Evolutionary conservation across 2,113 vertebrate species (phyloP), one percentile per base, ranked within the genome.

Genomic region (Actenoides lindsayi): DNA sequence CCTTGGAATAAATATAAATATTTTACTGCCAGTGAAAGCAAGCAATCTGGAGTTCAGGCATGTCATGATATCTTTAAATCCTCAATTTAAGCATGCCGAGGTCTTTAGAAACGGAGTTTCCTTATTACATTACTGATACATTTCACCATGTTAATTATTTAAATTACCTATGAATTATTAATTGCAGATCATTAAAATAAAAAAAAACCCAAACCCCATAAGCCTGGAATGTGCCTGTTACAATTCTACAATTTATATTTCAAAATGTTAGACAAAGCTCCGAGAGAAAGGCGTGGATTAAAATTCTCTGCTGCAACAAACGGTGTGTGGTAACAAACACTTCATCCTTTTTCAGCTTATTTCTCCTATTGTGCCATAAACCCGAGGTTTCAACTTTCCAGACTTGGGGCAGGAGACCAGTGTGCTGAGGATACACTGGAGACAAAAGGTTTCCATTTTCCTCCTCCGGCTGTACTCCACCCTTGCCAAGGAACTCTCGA

Each of bases 381-480:
- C n/a, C 70, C 5, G 5, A 63, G 69, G 83, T 94, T 97, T 91
- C 93, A 97, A 97, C 94, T 96, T 98, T 95, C n/a, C 73, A 37
- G 50, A 93, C 83, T 59, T 79, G 94, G 69, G 93, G 81, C 59
- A 41, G 1, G 74, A 85, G 74, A 30, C 37, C 5, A 6, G 57
- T 46, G 71, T 83, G 79, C 89, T 85, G 88, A 97, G 97, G 95
- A 97, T 96, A 96, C 94, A 97, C 92, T 17, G 59, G 92, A 98
- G 97, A 98, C 98, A 98, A 98, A 98, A 98, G 98, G 97, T 96
- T 98, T 98, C 97, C 97, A 97, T 98, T 97, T 98, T 97, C 85
- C 96, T 95, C 82, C 93, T 92, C 94, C 3, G 60, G 96, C 94
- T 92, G 80, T 93, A 97, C 96, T 92, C 97, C 97, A 97, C 97